A percentile compares a stretch with the other conserved stretches of the same genome.
Conservation (phyloP, 2,797 vertebrate species). For the Betta splendens region DNA sequence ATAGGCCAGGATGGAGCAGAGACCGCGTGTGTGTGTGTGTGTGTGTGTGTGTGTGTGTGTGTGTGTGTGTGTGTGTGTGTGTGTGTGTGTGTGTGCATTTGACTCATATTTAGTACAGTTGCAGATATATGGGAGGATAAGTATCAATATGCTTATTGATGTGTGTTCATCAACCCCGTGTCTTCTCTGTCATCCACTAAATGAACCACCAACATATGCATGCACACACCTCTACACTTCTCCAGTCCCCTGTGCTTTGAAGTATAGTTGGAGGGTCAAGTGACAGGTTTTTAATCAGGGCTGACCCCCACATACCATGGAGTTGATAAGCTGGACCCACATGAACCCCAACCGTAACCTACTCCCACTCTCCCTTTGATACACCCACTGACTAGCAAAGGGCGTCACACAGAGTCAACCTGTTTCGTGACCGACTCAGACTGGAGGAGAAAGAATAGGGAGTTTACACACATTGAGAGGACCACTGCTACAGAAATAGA, state of each 20-base stretch:
- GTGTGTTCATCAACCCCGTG: conserved; percentile 1
- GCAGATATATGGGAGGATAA: conserved; percentile 19
- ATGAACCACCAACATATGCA: not conserved
- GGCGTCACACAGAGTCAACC: conserved; percentile 71
- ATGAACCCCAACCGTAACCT: conserved; percentile 51
- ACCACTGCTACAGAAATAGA: not conserved
- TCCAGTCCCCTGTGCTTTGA: conserved; percentile 59
- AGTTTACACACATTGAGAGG: not conserved
- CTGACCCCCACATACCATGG: conserved; percentile 77
- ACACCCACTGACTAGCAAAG: conserved; percentile 53
- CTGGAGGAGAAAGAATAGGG: conserved; percentile 28
- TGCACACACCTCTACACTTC: conserved; percentile 18
- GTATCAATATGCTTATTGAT: conserved; percentile 38
- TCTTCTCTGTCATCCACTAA: conserved; percentile 14
- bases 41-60: conserved; percentile 25
- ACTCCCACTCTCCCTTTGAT: conserved; percentile 58
- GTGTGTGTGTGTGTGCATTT: conserved; percentile 21
- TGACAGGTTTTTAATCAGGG: conserved; percentile 79
- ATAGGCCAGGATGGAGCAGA: conserved; percentile 79
- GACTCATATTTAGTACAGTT: conserved; percentile 21
- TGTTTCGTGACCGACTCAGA: conserved; percentile 59
- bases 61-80: conserved; percentile 16
- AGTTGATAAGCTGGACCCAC: conserved; percentile 73
- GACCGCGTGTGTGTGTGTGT: conserved; percentile 67
- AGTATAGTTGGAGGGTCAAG: conserved; percentile 73